Conservation (phyloP, 2,888 invertebrate species). For the Tipula confusa region DNA sequence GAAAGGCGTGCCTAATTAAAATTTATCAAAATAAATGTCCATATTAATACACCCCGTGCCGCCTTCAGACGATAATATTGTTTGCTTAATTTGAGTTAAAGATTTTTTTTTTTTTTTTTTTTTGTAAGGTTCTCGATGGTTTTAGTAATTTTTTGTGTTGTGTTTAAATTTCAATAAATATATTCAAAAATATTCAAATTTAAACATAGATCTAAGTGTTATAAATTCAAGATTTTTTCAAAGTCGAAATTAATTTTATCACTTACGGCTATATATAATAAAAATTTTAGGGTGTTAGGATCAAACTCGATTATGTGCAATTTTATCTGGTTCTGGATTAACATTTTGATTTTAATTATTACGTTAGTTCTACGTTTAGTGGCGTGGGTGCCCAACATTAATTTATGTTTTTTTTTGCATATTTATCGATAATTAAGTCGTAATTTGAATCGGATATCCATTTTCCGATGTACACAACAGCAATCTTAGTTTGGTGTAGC, state of each 20-base stretch:
- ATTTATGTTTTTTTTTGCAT: too few species aligned
- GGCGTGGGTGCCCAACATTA: too few species aligned
- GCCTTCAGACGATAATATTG: constrained; percentile 34
- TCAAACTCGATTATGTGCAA: too few species aligned
- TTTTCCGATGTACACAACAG: too few species aligned
- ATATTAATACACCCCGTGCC: constrained; percentile 37
- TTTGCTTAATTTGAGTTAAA: constrained; percentile 28
- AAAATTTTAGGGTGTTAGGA: too few species aligned
- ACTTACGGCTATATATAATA: not conserved
- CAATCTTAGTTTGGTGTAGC: too few species aligned
- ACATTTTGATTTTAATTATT: too few species aligned
- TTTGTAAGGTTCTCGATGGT: not conserved
- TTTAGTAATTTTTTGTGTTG: not conserved
- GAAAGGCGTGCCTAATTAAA: constrained; percentile 36
- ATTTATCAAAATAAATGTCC: constrained; percentile 39
- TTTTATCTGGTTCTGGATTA: too few species aligned
- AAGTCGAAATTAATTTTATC: not conserved
- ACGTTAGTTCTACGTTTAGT: too few species aligned
- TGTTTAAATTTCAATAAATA: constrained; percentile 13
- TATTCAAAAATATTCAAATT: constrained; percentile 12
- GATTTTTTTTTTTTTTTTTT: too few species aligned
- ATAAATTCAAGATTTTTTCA: not conserved
- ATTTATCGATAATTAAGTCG: too few species aligned
- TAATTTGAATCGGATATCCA: too few species aligned
- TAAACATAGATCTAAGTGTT: constrained; percentile 9